Percentiles rank a stretch among this genome's conserved stretches.
Evolutionary conservation across 2,797 vertebrate genomes (phyloP).

Genomic region (Mormyrops attenuatus): DNA sequence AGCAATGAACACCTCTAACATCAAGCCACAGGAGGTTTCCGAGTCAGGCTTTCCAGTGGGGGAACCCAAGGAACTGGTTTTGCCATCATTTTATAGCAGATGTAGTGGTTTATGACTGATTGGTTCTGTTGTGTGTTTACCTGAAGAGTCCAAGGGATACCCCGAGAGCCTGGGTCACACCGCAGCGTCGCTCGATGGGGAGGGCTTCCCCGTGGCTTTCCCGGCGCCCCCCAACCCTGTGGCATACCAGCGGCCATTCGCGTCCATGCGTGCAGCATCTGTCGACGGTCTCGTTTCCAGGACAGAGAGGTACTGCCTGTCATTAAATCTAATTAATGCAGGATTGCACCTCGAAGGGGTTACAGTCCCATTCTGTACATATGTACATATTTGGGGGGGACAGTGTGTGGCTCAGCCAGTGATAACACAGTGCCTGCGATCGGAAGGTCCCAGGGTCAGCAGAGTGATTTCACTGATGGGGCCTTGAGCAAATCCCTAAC

Average conservation of each 20-base stretch:
- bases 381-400: not conserved
- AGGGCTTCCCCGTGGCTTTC: conserved; percentile 57
- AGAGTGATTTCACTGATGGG: not conserved
- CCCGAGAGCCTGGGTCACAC: conserved; percentile 60
- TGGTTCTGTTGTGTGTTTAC: not conserved
- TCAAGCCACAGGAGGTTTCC: not conserved
- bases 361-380: not conserved
- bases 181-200: not conserved
- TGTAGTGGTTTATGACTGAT: not conserved
- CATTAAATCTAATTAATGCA: not conserved
- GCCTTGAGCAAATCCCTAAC: not conserved
- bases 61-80: not conserved
- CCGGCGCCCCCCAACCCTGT: conserved; percentile 50
- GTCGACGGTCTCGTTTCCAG: conserved; percentile 56
- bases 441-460: not conserved
- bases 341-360: not conserved
- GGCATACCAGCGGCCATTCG: conserved; percentile 66
- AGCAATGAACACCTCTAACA: not conserved
- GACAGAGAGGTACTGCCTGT: conserved; percentile 65
- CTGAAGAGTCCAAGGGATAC: conserved; percentile 69
- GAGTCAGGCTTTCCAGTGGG: not conserved
- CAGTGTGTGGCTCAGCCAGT: not conserved
- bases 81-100: not conserved
- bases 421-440: not conserved
- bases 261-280: conserved; percentile 60